phyloP scores from a whole-genome alignment of 2,888 invertebrate genomes.

The Sisyra nigra region DNA sequence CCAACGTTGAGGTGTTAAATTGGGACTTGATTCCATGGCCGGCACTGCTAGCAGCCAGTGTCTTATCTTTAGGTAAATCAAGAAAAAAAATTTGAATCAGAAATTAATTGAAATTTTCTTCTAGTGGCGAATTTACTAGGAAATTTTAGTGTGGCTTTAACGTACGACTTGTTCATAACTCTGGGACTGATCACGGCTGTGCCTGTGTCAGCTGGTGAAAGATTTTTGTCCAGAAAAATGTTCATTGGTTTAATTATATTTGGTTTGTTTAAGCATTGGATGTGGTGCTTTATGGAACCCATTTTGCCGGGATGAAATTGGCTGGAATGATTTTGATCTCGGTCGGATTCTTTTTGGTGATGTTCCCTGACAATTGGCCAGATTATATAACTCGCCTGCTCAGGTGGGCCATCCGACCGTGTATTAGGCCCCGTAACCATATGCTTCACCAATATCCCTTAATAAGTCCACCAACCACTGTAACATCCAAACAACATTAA shows the following conservation, averaged over 20 bases:
- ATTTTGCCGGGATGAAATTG: constrained; percentile 87
- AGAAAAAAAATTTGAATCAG: background rate
- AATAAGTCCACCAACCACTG: background rate
- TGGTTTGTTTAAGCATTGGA: constrained; percentile 51
- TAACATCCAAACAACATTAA: too few relatives aligned
- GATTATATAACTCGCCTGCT: constrained; percentile 81
- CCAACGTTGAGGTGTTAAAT: constrained; percentile 68
- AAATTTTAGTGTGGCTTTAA: constrained; percentile 85
- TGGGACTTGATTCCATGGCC: constrained; percentile 81
- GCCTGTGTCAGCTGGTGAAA: constrained; percentile 81
- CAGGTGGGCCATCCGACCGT: constrained; percentile 40
- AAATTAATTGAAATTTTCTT: constrained; percentile 16
- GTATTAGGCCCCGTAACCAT: constrained; percentile 3
- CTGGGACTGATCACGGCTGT: constrained; percentile 87
- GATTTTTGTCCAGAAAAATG: background rate
- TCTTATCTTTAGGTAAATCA: constrained; percentile 54
- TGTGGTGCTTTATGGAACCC: constrained; percentile 66
- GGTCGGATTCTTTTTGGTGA: constrained; percentile 82
- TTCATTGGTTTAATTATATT: background rate
- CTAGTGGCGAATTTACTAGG: constrained; percentile 82
- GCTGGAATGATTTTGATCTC: constrained; percentile 85
- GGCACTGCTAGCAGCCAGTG: constrained; percentile 62
- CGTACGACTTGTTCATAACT: constrained; percentile 89
- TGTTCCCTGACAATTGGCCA: constrained; percentile 94
- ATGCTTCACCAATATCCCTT: background rate